Percentiles rank a stretch among this genome's conserved stretches.
Conservation (phyloP, 2,888 invertebrate genomes). For the Diploptera punctata region DNA sequence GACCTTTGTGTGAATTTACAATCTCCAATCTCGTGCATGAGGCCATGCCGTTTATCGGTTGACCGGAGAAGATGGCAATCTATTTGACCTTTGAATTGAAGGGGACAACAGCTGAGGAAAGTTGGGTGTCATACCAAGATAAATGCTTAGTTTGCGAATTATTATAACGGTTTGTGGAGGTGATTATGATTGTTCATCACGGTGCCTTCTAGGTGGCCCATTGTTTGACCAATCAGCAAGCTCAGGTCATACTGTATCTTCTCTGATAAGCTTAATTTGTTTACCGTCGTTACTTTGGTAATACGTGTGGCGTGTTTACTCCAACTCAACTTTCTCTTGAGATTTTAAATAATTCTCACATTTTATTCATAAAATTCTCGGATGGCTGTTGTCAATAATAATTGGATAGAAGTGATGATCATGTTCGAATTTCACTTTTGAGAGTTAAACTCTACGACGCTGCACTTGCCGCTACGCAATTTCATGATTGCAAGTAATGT, state of each 20-base stretch:
- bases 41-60: background rate
- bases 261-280: background rate
- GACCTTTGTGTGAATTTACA: background rate
- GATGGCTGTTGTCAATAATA: too few relatives aligned
- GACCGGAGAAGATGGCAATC: background rate
- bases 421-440: too few relatives aligned
- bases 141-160: background rate
- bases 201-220: constrained; percentile 1
- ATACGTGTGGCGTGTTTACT: too few relatives aligned
- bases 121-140: background rate
- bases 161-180: background rate
- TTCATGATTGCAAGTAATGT: too few relatives aligned
- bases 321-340: too few relatives aligned
- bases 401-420: too few relatives aligned
- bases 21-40: background rate
- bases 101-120: constrained; percentile 2
- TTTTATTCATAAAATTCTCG: too few relatives aligned
- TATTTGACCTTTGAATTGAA: background rate
- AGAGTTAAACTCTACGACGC: too few relatives aligned
- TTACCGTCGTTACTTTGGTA: background rate
- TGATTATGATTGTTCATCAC: background rate
- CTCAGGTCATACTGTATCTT: background rate
- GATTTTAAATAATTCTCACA: too few relatives aligned
- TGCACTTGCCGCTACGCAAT: too few relatives aligned
- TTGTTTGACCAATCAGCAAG: constrained; percentile 2